Base-by-base conservation (phyloP, 2,113 vertebrate species). In the Corvus cornix region DNA sequence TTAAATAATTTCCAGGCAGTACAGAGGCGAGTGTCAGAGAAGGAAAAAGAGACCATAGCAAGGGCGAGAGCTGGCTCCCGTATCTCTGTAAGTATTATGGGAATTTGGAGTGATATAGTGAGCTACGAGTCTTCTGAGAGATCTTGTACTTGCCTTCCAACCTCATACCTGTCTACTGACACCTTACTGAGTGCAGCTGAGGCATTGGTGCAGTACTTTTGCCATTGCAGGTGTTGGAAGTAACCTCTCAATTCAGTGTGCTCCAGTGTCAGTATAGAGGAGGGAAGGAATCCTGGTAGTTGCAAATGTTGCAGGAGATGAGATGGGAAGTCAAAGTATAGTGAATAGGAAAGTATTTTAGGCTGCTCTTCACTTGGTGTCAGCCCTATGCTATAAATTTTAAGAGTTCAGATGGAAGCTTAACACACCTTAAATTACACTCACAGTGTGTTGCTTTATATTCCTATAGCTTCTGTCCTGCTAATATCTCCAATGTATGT, bases 1-100 rank as follows among this genome's bases (percentile, higher is more conserved):
- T 98, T 99, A 79, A 99, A 99, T 95, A 99, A 98, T 91, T 99
- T 99, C 96, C 99, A 99, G 96, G 98, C 97, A 7, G 91, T 99
- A 18, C 99, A 99, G 97, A 98, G 99, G 44, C 96, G 94, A 60
- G 99, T 99, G 12, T 99, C 99, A 3, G 98, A 99, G 78, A 99
- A 99, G 78, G 99, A 99, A 86, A 99, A 99, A 93, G 99, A 99
- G 93, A 99, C 98, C 0, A 98, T 99, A 33, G 99, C 99, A 74
- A 97, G 99, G 91, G 99, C 98, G 0, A 98, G 99, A 96, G 99
- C 99, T 48, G 98, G 99, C 41, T 99, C 99, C 30, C 98, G 99
- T 11, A 98, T 99, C 31, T 99, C 99, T 37, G 99, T 99, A 89
- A 98, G 98, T 98, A 90, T 80, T 23, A 1, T 39, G 39, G 16